Evolutionary conservation across 2,888 invertebrate species (phyloP).

Genomic region (Drosophila stalkeri): DNA sequence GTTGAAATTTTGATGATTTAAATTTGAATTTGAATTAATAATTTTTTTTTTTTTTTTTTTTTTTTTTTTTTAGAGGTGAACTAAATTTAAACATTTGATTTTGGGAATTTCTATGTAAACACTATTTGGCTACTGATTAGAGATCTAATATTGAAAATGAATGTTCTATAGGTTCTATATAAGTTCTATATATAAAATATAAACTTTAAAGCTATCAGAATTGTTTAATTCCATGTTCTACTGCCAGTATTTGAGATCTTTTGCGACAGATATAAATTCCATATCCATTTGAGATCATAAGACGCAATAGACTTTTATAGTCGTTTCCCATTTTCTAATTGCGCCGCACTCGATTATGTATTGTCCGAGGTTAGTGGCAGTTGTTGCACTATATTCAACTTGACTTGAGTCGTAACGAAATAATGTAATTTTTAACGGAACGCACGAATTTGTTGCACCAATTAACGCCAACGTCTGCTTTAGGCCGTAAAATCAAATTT

Average conservation of each 20-base stretch:
- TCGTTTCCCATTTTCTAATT: constrained; percentile 34
- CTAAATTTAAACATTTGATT: too few species aligned
- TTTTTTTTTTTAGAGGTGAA: too few species aligned
- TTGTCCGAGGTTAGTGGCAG: constrained; percentile 72
- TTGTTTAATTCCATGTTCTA: neutral
- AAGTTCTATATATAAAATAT: too few species aligned
- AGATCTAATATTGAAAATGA: too few species aligned
- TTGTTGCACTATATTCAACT: constrained; percentile 28
- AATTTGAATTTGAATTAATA: too few species aligned
- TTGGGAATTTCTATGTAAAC: too few species aligned
- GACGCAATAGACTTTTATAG: constrained; percentile 32
- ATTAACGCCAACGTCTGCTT: constrained; percentile 56
- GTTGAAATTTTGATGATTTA: neutral
- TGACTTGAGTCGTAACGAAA: constrained; percentile 1
- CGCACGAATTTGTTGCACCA: constrained; percentile 45
- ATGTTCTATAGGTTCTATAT: too few species aligned
- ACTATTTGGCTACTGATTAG: too few species aligned
- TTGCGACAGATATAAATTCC: neutral
- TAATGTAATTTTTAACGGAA: constrained; percentile 37
- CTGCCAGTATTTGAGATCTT: neutral
- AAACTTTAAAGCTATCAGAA: too few species aligned
- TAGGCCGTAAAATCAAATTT: constrained; percentile 34
- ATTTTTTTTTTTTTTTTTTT: too few species aligned
- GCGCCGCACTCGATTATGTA: constrained; percentile 44
- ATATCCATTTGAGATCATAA: neutral